Evolutionary conservation across 2,113 vertebrate species (phyloP).

Genomic region (Otus sunia): DNA sequence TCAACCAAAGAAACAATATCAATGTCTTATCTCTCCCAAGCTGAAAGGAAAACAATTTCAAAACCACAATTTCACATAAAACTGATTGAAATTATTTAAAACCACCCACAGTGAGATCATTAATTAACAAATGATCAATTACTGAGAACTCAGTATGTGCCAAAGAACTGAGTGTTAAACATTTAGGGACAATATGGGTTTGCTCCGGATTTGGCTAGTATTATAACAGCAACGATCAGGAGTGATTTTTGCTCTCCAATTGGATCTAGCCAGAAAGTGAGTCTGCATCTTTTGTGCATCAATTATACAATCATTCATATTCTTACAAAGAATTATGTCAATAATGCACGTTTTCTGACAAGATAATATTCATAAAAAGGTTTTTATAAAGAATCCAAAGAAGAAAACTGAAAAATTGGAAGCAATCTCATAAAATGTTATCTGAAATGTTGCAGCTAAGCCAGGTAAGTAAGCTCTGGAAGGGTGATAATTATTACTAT

Average conservation of each 20-base stretch:
- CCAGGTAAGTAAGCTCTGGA: neutral
- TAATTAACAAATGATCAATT: neutral
- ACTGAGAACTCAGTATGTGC: neutral
- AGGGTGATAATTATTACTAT: neutral
- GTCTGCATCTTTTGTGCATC: neutral
- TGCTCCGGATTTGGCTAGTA: neutral
- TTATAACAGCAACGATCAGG: neutral
- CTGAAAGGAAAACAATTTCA: neutral
- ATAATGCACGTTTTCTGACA: neutral
- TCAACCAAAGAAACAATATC: neutral
- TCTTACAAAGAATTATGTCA: neutral
- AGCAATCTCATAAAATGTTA: neutral
- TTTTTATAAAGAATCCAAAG: neutral
- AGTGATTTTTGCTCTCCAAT: neutral
- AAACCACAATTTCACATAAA: neutral
- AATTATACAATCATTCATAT: neutral
- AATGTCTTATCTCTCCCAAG: neutral
- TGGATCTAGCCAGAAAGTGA: neutral
- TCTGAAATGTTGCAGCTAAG: neutral
- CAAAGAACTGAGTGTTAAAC: neutral
- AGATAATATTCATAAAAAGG: neutral
- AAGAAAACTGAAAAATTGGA: neutral
- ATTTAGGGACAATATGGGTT: neutral
- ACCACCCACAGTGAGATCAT: neutral
- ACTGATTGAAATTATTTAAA: neutral